Evolutionary conservation across 2,888 invertebrate species (phyloP).

Genomic region (Hesperia comma): DNA sequence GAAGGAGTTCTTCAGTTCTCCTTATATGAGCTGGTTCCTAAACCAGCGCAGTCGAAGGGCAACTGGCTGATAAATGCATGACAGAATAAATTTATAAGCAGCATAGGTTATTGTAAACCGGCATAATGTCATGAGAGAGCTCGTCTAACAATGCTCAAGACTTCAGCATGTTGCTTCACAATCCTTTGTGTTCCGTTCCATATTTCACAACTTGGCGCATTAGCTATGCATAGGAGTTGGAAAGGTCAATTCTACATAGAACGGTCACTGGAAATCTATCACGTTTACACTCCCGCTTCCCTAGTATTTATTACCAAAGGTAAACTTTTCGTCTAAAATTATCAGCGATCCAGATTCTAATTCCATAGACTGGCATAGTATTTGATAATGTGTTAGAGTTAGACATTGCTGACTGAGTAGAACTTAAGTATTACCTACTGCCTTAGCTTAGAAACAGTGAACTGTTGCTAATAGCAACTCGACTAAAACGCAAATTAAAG

Average conservation of each 20-base stretch:
- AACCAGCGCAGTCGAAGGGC: too few relatives aligned
- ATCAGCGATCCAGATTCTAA: constrained; percentile 19
- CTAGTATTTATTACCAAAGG: background rate
- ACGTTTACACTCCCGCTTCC: constrained; percentile 9
- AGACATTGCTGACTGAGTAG: too few relatives aligned
- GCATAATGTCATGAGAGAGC: constrained; percentile 21
- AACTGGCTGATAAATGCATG: background rate
- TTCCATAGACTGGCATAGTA: background rate
- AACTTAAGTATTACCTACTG: too few relatives aligned
- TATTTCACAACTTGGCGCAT: constrained; percentile 54
- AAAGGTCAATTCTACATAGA: constrained; percentile 44
- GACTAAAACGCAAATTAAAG: too few relatives aligned
- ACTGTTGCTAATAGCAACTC: too few relatives aligned
- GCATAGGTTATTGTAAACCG: background rate
- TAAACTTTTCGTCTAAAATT: constrained; percentile 47
- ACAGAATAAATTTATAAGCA: background rate
- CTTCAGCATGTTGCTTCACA: constrained; percentile 46
- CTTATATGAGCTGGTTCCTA: too few relatives aligned
- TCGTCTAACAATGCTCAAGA: constrained; percentile 39
- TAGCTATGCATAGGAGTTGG: constrained; percentile 47
- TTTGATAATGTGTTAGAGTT: too few relatives aligned
- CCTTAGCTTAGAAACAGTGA: too few relatives aligned
- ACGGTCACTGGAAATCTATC: constrained; percentile 1
- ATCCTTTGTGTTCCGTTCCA: constrained; percentile 47
- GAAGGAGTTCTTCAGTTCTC: too few relatives aligned